phyloP scores from a whole-genome alignment of 2,888 invertebrate genomes.

The Drosophila nr. perissopoda region DNA sequence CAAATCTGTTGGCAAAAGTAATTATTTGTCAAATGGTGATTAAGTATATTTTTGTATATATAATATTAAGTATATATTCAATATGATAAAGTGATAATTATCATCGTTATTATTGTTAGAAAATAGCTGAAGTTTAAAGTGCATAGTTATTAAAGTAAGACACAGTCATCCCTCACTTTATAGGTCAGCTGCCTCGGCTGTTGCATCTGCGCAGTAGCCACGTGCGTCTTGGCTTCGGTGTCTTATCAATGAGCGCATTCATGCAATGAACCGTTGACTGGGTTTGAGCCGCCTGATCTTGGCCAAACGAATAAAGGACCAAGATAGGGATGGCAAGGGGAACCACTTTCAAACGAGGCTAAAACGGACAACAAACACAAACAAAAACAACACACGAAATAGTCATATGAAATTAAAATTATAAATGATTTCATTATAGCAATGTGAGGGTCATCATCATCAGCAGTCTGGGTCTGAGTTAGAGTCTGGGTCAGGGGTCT shows the following conservation, averaged over 20 bases:
- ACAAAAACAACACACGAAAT: conserved; percentile 21
- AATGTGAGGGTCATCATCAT: conserved; percentile 63
- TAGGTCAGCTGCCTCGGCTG: conserved; percentile 1
- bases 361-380: conserved; percentile 11
- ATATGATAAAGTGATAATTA: neutral
- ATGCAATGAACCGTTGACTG: conserved; percentile 14
- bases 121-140: neutral
- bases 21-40: neutral
- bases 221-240: conserved; percentile 23
- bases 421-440: conserved; percentile 76
- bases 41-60: neutral
- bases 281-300: conserved; percentile 3
- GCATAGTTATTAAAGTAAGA: neutral
- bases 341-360: conserved; percentile 36
- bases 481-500: conserved; percentile 43
- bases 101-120: neutral
- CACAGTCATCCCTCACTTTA: neutral
- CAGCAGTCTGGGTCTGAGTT: conserved; percentile 7
- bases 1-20: neutral
- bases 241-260: conserved; percentile 37
- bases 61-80: neutral
- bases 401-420: conserved; percentile 58
- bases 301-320: conserved; percentile 19
- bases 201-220: conserved; percentile 47
- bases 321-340: conserved; percentile 7